Conservation (phyloP, 2,888 invertebrate species). For the Alviniconcha strummeri region DNA sequence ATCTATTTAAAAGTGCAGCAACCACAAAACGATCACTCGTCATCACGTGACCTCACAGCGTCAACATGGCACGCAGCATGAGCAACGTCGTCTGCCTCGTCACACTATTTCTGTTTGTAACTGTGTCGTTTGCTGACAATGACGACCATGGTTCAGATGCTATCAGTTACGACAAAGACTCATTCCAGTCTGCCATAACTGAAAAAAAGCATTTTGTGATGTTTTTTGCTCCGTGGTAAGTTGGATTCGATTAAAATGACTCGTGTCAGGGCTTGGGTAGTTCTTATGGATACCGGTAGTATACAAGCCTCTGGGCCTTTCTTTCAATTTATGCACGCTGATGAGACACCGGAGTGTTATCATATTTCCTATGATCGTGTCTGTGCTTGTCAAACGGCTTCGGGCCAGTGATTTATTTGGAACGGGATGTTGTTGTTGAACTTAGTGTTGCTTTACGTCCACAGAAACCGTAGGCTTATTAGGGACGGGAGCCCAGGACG, state of each 20-base stretch:
- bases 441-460: no score
- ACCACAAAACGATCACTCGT: no score
- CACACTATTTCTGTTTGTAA: neutral
- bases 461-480: no score
- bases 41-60: slow-evolving; percentile 23
- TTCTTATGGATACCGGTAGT: no score
- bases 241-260: slow-evolving; percentile 24
- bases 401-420: no score
- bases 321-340: no score
- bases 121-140: slow-evolving; percentile 28
- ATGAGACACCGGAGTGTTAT: no score
- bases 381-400: no score
- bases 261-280: neutral
- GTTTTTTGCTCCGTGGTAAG: slow-evolving; percentile 71
- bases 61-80: slow-evolving; percentile 32
- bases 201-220: slow-evolving; percentile 65
- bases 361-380: no score
- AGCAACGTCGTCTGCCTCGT: slow-evolving; percentile 21
- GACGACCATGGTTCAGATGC: slow-evolving; percentile 56
- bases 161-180: slow-evolving; percentile 47
- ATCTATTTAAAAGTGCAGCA: neutral
- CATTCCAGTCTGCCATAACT: slow-evolving; percentile 50
- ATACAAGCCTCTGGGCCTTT: no score
- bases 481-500: no score
- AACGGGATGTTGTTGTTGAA: no score